phyloP scores from a whole-genome alignment of 2,888 invertebrate species.

The Rhamphomyia laevipes region DNA sequence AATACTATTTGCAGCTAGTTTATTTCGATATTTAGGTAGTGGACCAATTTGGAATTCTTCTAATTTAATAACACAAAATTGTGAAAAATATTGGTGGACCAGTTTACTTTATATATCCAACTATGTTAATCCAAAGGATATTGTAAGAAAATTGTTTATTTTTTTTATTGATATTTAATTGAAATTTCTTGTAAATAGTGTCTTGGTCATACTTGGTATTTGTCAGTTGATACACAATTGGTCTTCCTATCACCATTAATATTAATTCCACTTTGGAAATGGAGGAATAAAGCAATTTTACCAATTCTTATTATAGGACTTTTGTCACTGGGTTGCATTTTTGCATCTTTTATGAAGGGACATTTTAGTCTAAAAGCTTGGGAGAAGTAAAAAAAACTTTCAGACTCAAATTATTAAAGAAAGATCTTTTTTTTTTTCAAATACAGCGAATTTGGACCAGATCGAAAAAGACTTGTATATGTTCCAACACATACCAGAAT shows the following conservation, averaged over 20 bases:
- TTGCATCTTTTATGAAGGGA: slow-evolving; percentile 10
- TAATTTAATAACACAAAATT: slow-evolving; percentile 11
- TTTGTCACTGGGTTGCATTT: slow-evolving; percentile 12
- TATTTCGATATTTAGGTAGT: slow-evolving; percentile 34
- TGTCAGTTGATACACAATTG: slow-evolving; percentile 45
- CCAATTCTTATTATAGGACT: slow-evolving; percentile 9
- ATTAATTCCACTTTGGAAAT: slow-evolving; percentile 38
- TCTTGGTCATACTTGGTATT: slow-evolving; percentile 43
- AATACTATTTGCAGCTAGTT: slow-evolving; percentile 36
- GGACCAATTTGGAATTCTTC: slow-evolving; percentile 37
- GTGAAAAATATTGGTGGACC: slow-evolving; percentile 36
- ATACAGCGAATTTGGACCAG: background rate
- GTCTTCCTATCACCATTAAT: slow-evolving; percentile 42
- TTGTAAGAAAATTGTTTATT: slow-evolving; percentile 28
- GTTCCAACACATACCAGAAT: slow-evolving; percentile 18
- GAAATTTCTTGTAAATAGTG: too few relatives aligned
- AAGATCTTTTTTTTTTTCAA: background rate
- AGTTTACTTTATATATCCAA: slow-evolving; percentile 38
- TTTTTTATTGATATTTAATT: too few relatives aligned
- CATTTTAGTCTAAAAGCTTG: background rate
- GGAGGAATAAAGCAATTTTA: slow-evolving; percentile 27
- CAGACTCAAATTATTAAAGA: background rate
- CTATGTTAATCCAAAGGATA: slow-evolving; percentile 23
- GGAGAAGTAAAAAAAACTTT: background rate
- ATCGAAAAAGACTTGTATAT: slow-evolving; percentile 12